Evolutionary conservation across 2,888 invertebrate species (phyloP), one percentile per base, ranked within the genome.

Genomic region (Oscheius myriophilus): DNA sequence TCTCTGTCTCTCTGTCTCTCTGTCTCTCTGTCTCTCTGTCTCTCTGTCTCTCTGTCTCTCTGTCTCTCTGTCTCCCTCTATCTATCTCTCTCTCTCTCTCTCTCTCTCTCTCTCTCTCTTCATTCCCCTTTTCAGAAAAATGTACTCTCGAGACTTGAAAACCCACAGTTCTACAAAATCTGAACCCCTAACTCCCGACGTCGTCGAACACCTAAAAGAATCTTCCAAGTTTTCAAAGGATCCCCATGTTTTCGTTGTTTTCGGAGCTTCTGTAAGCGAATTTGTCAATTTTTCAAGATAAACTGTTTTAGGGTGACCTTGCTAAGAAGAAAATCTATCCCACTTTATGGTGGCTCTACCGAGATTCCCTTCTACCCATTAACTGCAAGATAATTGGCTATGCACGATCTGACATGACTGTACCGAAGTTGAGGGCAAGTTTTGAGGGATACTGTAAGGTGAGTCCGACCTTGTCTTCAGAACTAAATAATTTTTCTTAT

Each of bases 301-400:
- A 26, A 2, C 25, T 33, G 9, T 71, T 86, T 52, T 78, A 92
- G 91, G 98, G 98, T 70, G 98, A 98, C 88, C 90, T 98, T 82
- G 97, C 98, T 0, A 93, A 92, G 87, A 98, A 98, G 89, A 98
- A 98, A 89, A 98, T 98, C 84, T 98, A 96, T 87, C 97, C 98
- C 1, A 97, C 97, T 0, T 89, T 98, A 75, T 98, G 89, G 90
- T 95, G 94, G 92, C 89, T 98, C 42, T 97, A 91, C 87, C 91
- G 95, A 62, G 97, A 98, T 88, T 92, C 93, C 84, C 90, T 97
- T 54, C 88, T 98, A 69, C 98, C 98, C 0, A 90, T 90, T 71
- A 91, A 92, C 59, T 96, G 94, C 0, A 91, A 90, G 72, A 94
- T 98, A 88, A 70, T 94, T 87, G 98, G 98, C 61, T 98, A 96